Percentiles rank a stretch among this genome's conserved stretches.
Evolutionary conservation across 1,140 invertebrate genomes (phyloP).

Genomic region (Mamestra configurata): DNA sequence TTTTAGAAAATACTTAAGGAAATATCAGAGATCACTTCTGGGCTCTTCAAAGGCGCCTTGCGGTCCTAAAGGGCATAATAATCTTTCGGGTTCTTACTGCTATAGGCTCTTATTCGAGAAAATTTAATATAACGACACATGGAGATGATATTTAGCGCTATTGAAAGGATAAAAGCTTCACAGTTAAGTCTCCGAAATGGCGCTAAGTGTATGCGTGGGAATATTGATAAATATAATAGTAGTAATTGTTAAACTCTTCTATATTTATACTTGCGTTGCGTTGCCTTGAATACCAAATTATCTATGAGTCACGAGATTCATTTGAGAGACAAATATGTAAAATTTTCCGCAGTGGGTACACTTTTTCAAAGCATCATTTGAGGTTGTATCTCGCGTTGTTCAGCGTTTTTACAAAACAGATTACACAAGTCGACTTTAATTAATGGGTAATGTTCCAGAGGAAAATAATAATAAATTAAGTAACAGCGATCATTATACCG

Average conservation of each 20-base stretch:
- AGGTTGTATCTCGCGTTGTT: too few relatives aligned
- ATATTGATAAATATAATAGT: not conserved
- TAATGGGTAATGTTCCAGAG: too few relatives aligned
- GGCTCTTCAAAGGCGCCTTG: constrained; percentile 44
- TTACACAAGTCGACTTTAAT: too few relatives aligned
- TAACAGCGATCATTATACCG: too few relatives aligned
- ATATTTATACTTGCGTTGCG: not conserved
- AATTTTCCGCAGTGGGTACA: too few relatives aligned
- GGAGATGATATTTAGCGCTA: constrained; percentile 40
- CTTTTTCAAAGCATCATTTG: too few relatives aligned
- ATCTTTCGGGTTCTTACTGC: constrained; percentile 41
- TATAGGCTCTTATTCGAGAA: constrained; percentile 49
- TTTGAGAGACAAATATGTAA: too few relatives aligned
- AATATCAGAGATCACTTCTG: constrained; percentile 53
- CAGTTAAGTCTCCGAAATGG: not conserved
- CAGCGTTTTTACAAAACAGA: too few relatives aligned
- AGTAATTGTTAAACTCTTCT: constrained; percentile 10
- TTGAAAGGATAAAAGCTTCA: constrained; percentile 33
- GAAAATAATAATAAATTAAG: too few relatives aligned
- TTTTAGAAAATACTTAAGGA: constrained; percentile 40
- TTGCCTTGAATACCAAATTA: not conserved
- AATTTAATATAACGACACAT: constrained; percentile 52
- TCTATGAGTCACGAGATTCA: too few relatives aligned
- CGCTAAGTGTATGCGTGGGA: constrained; percentile 8
- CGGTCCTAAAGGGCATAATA: constrained; percentile 45